Conservation (phyloP, 2,797 vertebrate genomes). For the Esox lucius region DNA sequence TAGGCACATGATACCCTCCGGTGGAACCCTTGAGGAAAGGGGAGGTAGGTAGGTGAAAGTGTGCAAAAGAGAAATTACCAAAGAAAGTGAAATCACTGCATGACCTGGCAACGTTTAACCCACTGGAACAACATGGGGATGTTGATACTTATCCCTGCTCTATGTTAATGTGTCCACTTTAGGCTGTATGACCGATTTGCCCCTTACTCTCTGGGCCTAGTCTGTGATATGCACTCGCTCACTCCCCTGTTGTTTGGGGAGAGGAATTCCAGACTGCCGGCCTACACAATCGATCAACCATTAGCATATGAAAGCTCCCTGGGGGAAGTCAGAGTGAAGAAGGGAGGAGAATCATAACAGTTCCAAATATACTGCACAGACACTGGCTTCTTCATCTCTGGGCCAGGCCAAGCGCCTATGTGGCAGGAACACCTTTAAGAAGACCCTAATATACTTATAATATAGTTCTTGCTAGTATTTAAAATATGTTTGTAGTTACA, state of each 20-base stretch:
- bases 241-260: constrained; percentile 52
- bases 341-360: constrained; percentile 52
- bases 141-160: neutral
- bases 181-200: neutral
- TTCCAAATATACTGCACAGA: neutral
- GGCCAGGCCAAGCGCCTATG: constrained; percentile 31
- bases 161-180: neutral
- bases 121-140: too few relatives aligned
- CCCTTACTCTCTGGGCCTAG: neutral
- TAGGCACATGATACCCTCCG: neutral
- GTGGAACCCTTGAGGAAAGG: neutral
- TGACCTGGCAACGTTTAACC: neutral
- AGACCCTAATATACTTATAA: neutral
- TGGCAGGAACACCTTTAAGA: constrained; percentile 11
- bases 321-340: constrained; percentile 52
- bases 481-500: too few relatives aligned
- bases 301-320: constrained; percentile 75
- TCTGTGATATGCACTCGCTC: neutral
- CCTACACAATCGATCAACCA: constrained; percentile 59
- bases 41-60: neutral
- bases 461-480: too few relatives aligned
- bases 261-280: constrained; percentile 70
- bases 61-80: neutral
- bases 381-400: constrained; percentile 14
- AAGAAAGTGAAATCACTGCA: neutral